phyloP scores from a whole-genome alignment of 2,888 invertebrate species.

The Cheilosia grossa region DNA sequence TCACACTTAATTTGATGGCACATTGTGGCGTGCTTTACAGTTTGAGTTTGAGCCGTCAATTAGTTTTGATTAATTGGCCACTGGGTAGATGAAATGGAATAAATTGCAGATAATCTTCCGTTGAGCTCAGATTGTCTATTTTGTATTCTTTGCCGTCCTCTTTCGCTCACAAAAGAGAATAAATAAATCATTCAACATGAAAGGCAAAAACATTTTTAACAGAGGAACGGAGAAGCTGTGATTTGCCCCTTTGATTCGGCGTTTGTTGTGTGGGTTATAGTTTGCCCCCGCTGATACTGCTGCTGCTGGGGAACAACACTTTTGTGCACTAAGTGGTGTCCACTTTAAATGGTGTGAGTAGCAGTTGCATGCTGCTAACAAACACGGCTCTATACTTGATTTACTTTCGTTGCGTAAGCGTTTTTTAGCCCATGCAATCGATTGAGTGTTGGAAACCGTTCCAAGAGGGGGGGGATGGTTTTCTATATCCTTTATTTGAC shows the following conservation, averaged over 20 bases:
- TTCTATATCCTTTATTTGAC: background rate
- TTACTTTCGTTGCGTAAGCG: conserved; percentile 19
- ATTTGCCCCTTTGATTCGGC: conserved; percentile 5
- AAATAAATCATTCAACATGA: conserved; percentile 25
- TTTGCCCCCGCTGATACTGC: conserved; percentile 1
- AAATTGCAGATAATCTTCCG: conserved; percentile 16
- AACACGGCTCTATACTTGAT: conserved; percentile 24
- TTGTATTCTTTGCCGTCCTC: background rate
- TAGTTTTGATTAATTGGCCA: conserved; percentile 46
- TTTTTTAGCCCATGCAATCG: background rate
- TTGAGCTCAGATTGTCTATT: background rate
- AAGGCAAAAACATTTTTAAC: background rate
- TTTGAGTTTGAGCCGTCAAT: conserved; percentile 23
- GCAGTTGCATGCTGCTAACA: conserved; percentile 21
- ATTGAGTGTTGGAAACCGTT: conserved; percentile 1
- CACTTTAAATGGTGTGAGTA: conserved; percentile 40
- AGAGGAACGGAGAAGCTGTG: background rate
- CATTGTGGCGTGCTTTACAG: conserved; percentile 11
- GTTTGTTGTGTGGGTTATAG: background rate
- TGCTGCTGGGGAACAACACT: conserved; percentile 6
- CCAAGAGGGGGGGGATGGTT: background rate
- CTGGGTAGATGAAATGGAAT: conserved; percentile 26
- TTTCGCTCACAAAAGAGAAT: conserved; percentile 10
- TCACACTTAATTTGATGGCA: conserved; percentile 8
- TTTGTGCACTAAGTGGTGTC: conserved; percentile 27